These are phyloP conservation scores for Artibeus lituratus DNA, from an alignment of 2,797 vertebrate species.

Conservation along the genomic window DNA sequence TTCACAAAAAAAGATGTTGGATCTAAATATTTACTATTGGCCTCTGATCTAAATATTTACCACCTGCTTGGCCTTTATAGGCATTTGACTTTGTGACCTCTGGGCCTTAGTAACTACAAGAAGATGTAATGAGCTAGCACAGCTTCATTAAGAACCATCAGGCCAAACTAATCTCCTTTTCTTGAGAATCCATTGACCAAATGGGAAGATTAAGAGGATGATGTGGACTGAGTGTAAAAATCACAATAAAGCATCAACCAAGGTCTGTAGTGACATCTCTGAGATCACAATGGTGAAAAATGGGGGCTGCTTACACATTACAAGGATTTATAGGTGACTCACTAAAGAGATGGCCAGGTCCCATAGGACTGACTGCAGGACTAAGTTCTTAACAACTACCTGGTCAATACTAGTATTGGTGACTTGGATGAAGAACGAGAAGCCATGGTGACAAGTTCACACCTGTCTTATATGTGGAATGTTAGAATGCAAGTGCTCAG, in stretches of 20 bases:
- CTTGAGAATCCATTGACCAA: neutral
- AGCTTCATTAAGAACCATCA: neutral
- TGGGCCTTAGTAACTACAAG: neutral
- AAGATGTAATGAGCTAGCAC: neutral
- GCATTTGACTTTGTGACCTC: neutral
- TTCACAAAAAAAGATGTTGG: neutral
- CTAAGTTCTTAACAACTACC: neutral
- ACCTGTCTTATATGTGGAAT: neutral
- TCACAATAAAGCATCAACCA: neutral
- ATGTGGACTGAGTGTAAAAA: neutral
- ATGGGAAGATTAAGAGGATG: neutral
- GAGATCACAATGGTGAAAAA: neutral
- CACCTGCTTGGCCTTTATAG: neutral
- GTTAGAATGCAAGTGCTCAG: neutral
- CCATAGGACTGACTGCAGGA: neutral
- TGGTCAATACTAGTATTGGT: neutral
- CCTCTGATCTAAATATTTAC: neutral
- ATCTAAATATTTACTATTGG: neutral
- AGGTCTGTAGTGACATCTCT: neutral
- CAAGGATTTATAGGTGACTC: neutral
- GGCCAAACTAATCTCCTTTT: neutral
- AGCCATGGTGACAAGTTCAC: neutral
- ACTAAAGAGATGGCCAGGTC: neutral
- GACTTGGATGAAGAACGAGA: neutral
- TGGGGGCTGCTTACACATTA: neutral